phyloP scores from a whole-genome alignment of 2,888 invertebrate genomes.

The Dendrolimus houi region DNA sequence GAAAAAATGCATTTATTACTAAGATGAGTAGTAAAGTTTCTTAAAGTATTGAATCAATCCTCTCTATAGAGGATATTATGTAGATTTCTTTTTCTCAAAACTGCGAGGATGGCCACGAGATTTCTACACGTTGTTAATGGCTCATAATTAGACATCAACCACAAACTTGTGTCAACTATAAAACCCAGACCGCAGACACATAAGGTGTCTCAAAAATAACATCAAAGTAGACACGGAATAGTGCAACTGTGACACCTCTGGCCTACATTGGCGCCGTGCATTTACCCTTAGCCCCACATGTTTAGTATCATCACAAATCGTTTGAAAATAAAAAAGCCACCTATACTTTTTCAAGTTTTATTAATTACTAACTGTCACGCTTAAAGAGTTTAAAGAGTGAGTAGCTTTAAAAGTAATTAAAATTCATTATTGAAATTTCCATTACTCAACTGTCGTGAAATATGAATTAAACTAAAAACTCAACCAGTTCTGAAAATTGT shows the following conservation, averaged over 20 bases:
- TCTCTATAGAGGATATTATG: too few relatives aligned
- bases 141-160: constrained; percentile 23
- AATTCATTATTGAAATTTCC: too few relatives aligned
- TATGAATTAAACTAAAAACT: too few relatives aligned
- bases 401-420: too few relatives aligned
- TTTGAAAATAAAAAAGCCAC: constrained; percentile 10
- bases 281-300: constrained; percentile 21
- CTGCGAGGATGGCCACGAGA: background rate
- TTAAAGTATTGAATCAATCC: too few relatives aligned
- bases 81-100: too few relatives aligned
- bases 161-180: constrained; percentile 40
- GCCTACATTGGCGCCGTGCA: constrained; percentile 48
- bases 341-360: too few relatives aligned
- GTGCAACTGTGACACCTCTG: constrained; percentile 45
- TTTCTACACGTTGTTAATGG: constrained; percentile 8
- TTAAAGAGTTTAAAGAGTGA: background rate
- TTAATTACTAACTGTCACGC: too few relatives aligned
- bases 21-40: too few relatives aligned
- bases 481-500: too few relatives aligned
- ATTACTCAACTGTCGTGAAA: too few relatives aligned
- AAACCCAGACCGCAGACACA: constrained; percentile 53
- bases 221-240: constrained; percentile 48
- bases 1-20: too few relatives aligned
- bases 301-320: background rate
- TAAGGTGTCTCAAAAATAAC: constrained; percentile 60